A percentile compares a stretch with the other conserved stretches of the same genome.
Evolutionary conservation across 1,140 invertebrate genomes (phyloP).

Genomic region (Dufourea novaeangliae): DNA sequence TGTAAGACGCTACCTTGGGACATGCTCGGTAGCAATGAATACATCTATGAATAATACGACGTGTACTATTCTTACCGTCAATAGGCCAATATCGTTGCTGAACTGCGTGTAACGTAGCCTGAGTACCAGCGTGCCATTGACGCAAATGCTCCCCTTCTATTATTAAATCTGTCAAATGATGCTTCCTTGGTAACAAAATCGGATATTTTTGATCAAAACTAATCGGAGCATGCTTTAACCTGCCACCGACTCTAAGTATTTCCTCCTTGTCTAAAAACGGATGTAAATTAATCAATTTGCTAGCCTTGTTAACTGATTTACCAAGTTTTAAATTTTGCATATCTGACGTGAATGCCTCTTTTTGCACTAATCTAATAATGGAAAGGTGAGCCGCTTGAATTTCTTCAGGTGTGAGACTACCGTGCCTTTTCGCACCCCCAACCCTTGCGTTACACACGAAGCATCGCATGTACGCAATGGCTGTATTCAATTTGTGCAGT

Average conservation of each 20-base stretch:
- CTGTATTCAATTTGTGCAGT: not conserved
- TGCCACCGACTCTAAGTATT: not conserved
- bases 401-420: not conserved
- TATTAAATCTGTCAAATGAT: slow-evolving; percentile 7
- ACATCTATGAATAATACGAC: not conserved
- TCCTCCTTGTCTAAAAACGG: slow-evolving; percentile 7
- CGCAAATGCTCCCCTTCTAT: not conserved
- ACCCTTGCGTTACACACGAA: not conserved
- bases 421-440: not conserved
- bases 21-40: not conserved
- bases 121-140: not conserved
- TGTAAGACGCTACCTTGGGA: not conserved
- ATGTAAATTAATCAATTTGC: not conserved
- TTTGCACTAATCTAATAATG: not conserved
- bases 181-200: not conserved
- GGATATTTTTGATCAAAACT: not conserved
- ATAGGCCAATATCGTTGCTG: not conserved
- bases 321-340: not conserved
- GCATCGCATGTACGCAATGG: not conserved
- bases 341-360: not conserved
- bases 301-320: not conserved
- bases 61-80: not conserved
- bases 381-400: not conserved
- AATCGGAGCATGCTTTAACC: not conserved
- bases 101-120: not conserved